Percentiles rank a stretch among this genome's conserved stretches.
Conservation (phyloP, 2,888 invertebrate genomes). For the Leptinotarsa rubiginosa region DNA sequence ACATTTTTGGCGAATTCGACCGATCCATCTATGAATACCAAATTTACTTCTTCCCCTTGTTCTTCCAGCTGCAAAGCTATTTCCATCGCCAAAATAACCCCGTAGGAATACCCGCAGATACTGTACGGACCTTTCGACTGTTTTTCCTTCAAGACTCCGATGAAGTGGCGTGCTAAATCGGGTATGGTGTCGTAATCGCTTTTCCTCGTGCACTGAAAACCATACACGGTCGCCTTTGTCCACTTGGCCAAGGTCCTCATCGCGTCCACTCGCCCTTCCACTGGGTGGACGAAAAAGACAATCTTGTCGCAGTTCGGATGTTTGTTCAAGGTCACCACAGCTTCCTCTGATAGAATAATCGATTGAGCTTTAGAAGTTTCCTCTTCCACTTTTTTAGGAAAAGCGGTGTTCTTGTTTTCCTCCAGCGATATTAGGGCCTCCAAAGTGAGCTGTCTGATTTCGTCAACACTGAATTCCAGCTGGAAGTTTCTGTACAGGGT, state of each 20-base stretch:
- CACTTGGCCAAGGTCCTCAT: slow-evolving; percentile 36
- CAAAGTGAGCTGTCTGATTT: slow-evolving; percentile 45
- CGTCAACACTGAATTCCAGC: slow-evolving; percentile 38
- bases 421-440: neutral
- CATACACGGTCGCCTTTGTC: slow-evolving; percentile 41
- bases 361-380: neutral
- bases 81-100: slow-evolving; percentile 42
- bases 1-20: slow-evolving; percentile 33
- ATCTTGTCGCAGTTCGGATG: slow-evolving; percentile 16
- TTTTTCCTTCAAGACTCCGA: slow-evolving; percentile 32
- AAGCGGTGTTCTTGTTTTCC: neutral
- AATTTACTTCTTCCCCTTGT: slow-evolving; percentile 36
- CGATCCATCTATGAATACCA: slow-evolving; percentile 43
- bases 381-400: neutral
- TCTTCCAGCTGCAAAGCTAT: slow-evolving; percentile 42
- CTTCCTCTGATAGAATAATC: slow-evolving; percentile 31
- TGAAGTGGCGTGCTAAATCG: slow-evolving; percentile 33
- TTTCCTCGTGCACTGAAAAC: slow-evolving; percentile 43
- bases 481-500: slow-evolving; percentile 44
- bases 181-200: slow-evolving; percentile 35
- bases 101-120: slow-evolving; percentile 48
- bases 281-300: slow-evolving; percentile 46
- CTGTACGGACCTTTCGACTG: slow-evolving; percentile 44
- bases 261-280: slow-evolving; percentile 42
- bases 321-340: slow-evolving; percentile 32